These are phyloP conservation scores for Vireo griseus DNA, from an alignment of 2,797 vertebrate species.

Conservation along the genomic window DNA sequence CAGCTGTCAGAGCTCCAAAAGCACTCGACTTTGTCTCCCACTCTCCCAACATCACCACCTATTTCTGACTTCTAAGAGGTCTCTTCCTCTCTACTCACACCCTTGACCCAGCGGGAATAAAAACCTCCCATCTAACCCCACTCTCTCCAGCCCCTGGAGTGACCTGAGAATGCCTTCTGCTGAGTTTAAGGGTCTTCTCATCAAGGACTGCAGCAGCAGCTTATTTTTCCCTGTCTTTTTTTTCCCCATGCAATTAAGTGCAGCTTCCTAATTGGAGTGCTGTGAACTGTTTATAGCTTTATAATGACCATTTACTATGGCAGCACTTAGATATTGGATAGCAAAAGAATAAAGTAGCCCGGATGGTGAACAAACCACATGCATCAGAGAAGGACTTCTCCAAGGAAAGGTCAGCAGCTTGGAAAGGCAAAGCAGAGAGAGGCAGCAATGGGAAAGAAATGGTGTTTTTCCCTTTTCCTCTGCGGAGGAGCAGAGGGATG, in stretches of 20 bases:
- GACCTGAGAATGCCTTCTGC: neutral
- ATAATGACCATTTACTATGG: neutral
- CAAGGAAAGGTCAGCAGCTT: neutral
- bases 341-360: neutral
- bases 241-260: neutral
- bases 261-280: slow-evolving; percentile 8
- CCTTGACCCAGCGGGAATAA: neutral
- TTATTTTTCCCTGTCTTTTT: neutral
- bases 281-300: slow-evolving; percentile 40
- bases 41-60: neutral
- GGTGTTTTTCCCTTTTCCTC: neutral
- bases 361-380: neutral
- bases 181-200: slow-evolving; percentile 12
- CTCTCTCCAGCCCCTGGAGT: neutral
- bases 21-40: accelerated
- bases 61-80: neutral
- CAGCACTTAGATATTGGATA: neutral
- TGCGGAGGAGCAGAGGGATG: neutral
- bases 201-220: neutral
- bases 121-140: neutral
- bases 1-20: neutral
- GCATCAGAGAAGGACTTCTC: neutral
- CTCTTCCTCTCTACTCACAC: neutral
- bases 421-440: neutral
- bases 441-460: neutral